Conservation (phyloP, 2,888 invertebrate species). For the Myopa tessellatipennis region DNA sequence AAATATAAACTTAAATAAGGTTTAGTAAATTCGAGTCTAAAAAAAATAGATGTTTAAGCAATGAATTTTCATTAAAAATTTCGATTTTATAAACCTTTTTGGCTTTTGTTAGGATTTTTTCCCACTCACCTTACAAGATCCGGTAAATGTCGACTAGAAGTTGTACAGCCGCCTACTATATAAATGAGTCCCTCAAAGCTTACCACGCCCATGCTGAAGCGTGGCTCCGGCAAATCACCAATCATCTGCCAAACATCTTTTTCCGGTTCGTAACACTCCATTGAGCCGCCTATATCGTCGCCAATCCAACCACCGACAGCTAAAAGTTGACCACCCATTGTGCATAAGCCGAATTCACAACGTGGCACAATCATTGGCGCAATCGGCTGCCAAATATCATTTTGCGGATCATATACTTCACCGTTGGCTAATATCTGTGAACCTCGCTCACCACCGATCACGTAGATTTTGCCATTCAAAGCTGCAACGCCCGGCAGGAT, state of each 20-base stretch:
- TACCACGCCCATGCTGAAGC: constrained; percentile 93
- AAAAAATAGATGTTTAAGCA: too few relatives aligned
- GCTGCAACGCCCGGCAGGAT: constrained; percentile 89
- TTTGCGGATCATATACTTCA: constrained; percentile 83
- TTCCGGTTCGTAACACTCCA: constrained; percentile 88
- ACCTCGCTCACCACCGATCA: constrained; percentile 91
- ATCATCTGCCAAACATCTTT: constrained; percentile 81
- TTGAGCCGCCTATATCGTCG: constrained; percentile 87
- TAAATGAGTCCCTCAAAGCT: constrained; percentile 77
- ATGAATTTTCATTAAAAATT: too few relatives aligned
- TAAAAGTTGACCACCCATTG: constrained; percentile 83
- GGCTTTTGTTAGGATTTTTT: neutral
- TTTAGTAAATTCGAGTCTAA: neutral
- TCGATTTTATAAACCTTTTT: neutral
- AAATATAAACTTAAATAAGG: neutral
- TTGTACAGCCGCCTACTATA: constrained; percentile 90
- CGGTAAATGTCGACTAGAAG: constrained; percentile 81
- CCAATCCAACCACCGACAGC: constrained; percentile 96
- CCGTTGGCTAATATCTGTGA: constrained; percentile 90
- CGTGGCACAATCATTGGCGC: constrained; percentile 84
- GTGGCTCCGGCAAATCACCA: constrained; percentile 84
- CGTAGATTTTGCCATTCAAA: constrained; percentile 86
- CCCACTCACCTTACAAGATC: constrained; percentile 73
- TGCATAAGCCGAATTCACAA: constrained; percentile 90
- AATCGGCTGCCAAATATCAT: constrained; percentile 73